Conservation (phyloP, 2,888 invertebrate genomes). For the Macrophya annulata region DNA sequence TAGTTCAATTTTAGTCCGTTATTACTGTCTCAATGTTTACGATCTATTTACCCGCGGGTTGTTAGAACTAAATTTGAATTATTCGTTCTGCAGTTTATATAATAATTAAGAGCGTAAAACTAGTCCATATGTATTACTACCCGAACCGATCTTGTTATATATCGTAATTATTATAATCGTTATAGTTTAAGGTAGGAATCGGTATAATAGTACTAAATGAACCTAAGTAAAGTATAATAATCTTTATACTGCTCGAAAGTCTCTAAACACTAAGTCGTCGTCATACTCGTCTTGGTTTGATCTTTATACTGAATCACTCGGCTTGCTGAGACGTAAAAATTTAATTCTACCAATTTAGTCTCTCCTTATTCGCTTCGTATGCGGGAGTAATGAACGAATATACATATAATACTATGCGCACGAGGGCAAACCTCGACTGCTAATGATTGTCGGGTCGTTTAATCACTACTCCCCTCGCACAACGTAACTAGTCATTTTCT, state of each 20-base stretch:
- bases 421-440: constrained; percentile 4
- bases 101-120: constrained; percentile 12
- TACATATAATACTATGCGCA: neutral
- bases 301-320: neutral
- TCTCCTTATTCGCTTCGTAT: neutral
- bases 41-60: neutral
- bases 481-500: neutral
- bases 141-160: neutral
- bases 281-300: neutral
- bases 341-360: constrained; percentile 36
- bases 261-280: neutral
- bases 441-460: neutral
- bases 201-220: neutral
- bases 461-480: neutral
- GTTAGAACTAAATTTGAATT: neutral
- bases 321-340: constrained; percentile 1
- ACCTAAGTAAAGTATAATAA: neutral
- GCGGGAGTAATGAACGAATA: constrained; percentile 30
- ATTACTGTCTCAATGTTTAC: neutral
- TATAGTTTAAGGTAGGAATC: neutral
- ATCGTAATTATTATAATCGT: neutral
- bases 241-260: neutral
- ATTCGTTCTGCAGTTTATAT: neutral
- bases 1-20: neutral
- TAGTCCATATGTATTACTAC: neutral